These are phyloP conservation scores for Gryllus bimaculatus DNA, from an alignment of 1,140 invertebrate species.

Conservation along the genomic window DNA sequence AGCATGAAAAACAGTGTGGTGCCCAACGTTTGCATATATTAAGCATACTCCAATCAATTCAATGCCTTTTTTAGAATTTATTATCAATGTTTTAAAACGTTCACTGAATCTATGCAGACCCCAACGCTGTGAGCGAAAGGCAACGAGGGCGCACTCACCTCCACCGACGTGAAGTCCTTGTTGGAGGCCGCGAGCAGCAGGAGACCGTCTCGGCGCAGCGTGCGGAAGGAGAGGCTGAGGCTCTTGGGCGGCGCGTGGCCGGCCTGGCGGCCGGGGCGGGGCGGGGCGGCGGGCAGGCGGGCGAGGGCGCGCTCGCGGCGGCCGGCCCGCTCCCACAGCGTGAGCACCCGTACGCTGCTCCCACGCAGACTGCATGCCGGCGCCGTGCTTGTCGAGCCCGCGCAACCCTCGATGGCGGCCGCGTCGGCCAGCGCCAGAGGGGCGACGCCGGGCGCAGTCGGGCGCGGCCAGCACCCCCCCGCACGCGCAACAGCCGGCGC, in stretches of 20 bases:
- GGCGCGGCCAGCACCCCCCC: conserved; percentile 58
- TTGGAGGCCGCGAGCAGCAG: conserved; percentile 75
- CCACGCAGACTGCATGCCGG: conserved; percentile 74
- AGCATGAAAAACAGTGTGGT: too few relatives aligned
- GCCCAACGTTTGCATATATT: too few relatives aligned
- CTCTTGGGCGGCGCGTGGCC: conserved; percentile 45
- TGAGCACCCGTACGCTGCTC: conserved; percentile 7
- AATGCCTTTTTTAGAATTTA: too few relatives aligned
- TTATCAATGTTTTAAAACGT: too few relatives aligned
- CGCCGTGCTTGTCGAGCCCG: conserved; percentile 74
- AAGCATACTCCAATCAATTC: too few relatives aligned
- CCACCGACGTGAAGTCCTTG: conserved; percentile 75
- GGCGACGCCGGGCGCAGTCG: conserved; percentile 67
- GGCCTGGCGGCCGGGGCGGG: background rate
- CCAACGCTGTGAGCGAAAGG: too few relatives aligned
- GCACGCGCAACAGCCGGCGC: conserved; percentile 47
- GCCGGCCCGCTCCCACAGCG: background rate
- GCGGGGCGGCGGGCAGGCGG: background rate
- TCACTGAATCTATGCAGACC: too few relatives aligned
- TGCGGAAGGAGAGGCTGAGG: conserved; percentile 73
- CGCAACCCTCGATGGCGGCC: conserved; percentile 67
- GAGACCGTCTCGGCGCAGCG: conserved; percentile 62
- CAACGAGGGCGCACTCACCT: conserved; percentile 49
- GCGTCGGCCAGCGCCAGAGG: conserved; percentile 67
- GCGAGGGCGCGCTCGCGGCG: background rate